Conservation (phyloP, 2,113 vertebrate genomes). For the Sylvietta virens region DNA sequence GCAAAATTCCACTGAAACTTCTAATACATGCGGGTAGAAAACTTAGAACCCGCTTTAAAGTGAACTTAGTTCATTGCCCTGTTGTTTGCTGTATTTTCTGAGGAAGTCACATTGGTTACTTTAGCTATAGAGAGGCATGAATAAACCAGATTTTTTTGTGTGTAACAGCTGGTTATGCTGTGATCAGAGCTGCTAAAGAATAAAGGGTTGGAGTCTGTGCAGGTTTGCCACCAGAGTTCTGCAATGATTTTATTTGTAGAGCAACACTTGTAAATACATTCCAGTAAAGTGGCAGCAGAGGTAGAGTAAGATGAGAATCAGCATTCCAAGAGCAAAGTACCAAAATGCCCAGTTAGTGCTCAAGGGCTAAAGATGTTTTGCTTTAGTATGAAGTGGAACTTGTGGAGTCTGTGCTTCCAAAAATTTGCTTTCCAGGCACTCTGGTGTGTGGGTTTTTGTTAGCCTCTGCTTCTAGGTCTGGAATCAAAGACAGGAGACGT, state of each 20-base stretch:
- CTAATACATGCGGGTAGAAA: slow-evolving; percentile 3
- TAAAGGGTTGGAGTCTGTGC: background rate
- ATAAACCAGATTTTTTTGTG: background rate
- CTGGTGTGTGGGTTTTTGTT: too few species aligned
- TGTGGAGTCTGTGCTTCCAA: background rate
- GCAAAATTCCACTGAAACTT: slow-evolving; percentile 37
- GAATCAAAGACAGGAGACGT: too few species aligned
- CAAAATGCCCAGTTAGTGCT: background rate
- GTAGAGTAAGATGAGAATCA: background rate
- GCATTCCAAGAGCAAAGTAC: background rate
- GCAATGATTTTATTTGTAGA: background rate
- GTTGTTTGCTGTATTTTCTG: background rate
- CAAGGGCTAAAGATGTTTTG: background rate
- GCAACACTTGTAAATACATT: background rate
- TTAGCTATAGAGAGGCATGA: background rate
- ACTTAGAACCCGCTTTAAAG: background rate
- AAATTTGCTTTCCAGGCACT: background rate
- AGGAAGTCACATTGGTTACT: background rate
- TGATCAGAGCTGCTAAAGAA: slow-evolving; percentile 11
- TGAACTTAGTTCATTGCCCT: background rate
- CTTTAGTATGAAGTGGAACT: background rate
- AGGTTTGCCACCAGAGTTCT: background rate
- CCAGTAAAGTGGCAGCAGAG: background rate
- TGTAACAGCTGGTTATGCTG: slow-evolving; percentile 10
- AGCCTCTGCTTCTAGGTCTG: too few species aligned